Percentiles rank a stretch among this genome's conserved stretches.
Conservation (phyloP, 2,797 vertebrate genomes). For the Euphonia xanthogaster region DNA sequence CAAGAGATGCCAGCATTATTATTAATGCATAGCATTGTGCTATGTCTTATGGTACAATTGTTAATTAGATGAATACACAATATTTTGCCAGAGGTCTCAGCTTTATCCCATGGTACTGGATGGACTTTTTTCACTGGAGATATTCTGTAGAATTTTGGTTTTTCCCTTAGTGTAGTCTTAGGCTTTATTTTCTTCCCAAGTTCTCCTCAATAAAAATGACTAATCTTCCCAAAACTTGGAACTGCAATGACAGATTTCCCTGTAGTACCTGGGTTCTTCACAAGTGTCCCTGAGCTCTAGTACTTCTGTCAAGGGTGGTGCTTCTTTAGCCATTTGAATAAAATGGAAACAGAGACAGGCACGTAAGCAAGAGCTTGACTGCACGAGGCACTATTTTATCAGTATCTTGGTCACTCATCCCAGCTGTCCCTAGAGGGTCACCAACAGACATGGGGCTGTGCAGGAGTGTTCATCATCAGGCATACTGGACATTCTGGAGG, state of each 20-base stretch:
- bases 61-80: neutral
- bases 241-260: neutral
- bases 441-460: neutral
- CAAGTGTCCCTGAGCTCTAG: neutral
- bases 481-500: accelerated
- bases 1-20: conserved; percentile 17
- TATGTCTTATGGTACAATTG: neutral
- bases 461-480: neutral
- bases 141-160: neutral
- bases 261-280: neutral
- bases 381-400: neutral
- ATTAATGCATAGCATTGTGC: too few relatives aligned
- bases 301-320: neutral
- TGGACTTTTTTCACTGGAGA: neutral
- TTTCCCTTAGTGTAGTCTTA: neutral
- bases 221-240: neutral
- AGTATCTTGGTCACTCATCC: neutral
- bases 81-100: neutral
- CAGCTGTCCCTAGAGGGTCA: neutral
- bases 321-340: neutral
- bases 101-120: neutral
- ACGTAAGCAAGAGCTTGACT: neutral
- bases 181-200: neutral
- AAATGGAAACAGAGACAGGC: neutral
- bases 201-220: neutral